These are phyloP conservation scores for Neotoma lepida DNA, from an alignment of 2,113 vertebrate genomes.

Conservation along the genomic window DNA sequence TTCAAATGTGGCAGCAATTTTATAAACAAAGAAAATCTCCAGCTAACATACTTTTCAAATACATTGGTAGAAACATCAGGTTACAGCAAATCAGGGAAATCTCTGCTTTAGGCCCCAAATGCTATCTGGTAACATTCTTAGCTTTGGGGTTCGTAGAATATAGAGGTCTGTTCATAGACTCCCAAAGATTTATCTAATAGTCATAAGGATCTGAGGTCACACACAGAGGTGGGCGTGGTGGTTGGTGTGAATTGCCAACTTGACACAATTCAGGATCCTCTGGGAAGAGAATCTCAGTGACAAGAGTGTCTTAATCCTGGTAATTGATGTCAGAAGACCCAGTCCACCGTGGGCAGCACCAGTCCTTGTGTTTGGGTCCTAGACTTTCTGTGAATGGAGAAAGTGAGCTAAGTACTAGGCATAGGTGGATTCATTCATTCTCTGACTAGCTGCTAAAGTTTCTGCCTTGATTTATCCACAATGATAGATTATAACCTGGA, in stretches of 20 bases:
- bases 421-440: neutral
- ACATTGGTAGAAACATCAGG: neutral
- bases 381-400: too few relatives aligned
- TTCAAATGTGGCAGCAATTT: neutral
- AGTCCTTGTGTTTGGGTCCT: too few relatives aligned
- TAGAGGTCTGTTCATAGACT: neutral
- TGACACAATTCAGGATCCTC: neutral
- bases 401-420: neutral
- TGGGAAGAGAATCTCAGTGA: neutral
- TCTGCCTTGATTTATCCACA: too few relatives aligned
- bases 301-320: neutral
- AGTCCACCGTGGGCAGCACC: neutral
- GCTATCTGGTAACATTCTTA: neutral
- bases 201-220: neutral
- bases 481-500: neutral
- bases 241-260: neutral
- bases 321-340: neutral
- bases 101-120: neutral
- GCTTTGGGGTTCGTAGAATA: neutral
- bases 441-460: neutral
- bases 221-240: neutral
- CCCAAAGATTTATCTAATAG: neutral
- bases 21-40: neutral
- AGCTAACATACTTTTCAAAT: neutral
- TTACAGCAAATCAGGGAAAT: neutral